These are phyloP conservation scores for Bursaphelenchus okinawaensis DNA, from an alignment of 2,888 invertebrate species.

Conservation along the genomic window DNA sequence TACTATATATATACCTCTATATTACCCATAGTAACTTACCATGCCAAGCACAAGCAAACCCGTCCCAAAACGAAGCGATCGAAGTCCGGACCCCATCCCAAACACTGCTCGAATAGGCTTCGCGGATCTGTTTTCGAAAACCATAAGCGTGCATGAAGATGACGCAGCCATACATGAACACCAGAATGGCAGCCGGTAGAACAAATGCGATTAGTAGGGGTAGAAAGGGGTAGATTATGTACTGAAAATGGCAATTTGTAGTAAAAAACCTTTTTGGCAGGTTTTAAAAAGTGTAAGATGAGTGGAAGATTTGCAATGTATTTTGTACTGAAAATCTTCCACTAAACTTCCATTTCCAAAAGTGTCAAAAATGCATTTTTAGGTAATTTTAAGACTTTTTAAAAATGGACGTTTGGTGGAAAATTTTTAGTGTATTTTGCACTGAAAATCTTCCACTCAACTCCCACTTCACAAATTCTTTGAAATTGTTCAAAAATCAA, in stretches of 20 bases:
- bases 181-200: constrained; percentile 50
- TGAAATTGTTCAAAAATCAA: too few relatives aligned
- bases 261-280: too few relatives aligned
- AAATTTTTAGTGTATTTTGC: too few relatives aligned
- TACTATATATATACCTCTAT: too few relatives aligned
- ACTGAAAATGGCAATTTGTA: constrained; percentile 55
- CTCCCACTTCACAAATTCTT: too few relatives aligned
- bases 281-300: background rate
- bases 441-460: too few relatives aligned
- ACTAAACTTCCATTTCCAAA: too few relatives aligned
- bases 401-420: too few relatives aligned
- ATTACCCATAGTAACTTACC: constrained; percentile 57
- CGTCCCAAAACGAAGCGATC: constrained; percentile 88
- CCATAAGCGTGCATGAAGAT: constrained; percentile 79
- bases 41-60: constrained; percentile 82
- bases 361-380: too few relatives aligned
- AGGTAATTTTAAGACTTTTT: too few relatives aligned
- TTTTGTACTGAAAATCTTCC: too few relatives aligned
- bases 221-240: constrained; percentile 59
- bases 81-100: constrained; percentile 79
- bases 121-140: constrained; percentile 67
- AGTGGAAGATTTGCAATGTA: too few relatives aligned
- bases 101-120: constrained; percentile 66
- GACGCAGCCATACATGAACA: constrained; percentile 57
- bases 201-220: constrained; percentile 66